Base-by-base conservation (phyloP, 2,888 invertebrate genomes). In the Panzeria rudis region DNA sequence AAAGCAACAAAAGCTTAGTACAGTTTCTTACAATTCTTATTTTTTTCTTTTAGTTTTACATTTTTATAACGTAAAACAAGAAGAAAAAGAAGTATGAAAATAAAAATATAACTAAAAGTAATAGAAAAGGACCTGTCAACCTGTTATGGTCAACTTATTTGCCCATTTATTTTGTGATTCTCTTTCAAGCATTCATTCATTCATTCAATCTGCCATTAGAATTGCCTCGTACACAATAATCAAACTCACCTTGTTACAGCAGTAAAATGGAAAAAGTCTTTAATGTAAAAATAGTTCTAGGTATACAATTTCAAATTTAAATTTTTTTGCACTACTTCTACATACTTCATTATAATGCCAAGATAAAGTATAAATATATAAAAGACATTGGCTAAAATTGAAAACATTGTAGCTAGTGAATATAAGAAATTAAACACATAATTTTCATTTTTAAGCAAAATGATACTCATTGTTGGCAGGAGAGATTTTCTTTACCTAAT, bases 141-240 rank as follows among this genome's bases (percentile, higher is more conserved):
- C 62, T 75, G 75, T 81, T 75, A 81, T 81, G 75, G 81, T 81
- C 75, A 81, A 81, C 61, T 81, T 75, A 81, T 81, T 73, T 81
- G 56, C 61, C 73, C 73, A 81, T 81, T 75, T 75, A 68, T 75
- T 81, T 75, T 81, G 62, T 69, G 35, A 81, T 69, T 81, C 59
- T 75, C 54, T 72, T 79, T 66, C 47, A 41, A 29, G 2, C 29
- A 29, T 5, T 29, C 29, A 29, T 32, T 68, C 35, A 41, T 72
- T 79, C 68, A 81, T 68, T 50, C 66, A 75, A 81, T 68, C 59
- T 75, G 59, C 32, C 73, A 68, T 81, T 81, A 41, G 5, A 54
- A 13, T 15, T 23, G 35, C 6, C 23, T n/a, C 4, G 13, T 38
- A 29, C 13, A 11, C 13, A 35, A 25, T 11, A 25, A 9, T 17